These are phyloP conservation scores for Drosophila lacicola DNA, from an alignment of 2,888 invertebrate genomes.

Conservation along the genomic window DNA sequence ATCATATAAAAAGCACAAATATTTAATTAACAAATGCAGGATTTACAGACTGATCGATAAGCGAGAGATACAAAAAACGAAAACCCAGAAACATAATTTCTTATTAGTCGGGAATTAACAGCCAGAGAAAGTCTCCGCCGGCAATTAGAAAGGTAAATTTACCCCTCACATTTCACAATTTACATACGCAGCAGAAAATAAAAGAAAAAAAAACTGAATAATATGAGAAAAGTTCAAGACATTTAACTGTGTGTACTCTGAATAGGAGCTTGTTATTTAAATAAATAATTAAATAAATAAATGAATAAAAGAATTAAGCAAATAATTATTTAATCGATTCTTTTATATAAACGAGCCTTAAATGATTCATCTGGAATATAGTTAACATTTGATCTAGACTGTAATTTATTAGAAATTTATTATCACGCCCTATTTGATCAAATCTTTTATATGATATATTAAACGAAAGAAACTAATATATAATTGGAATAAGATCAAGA, in stretches of 20 bases:
- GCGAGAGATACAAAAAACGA: neutral
- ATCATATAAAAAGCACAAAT: slow-evolving; percentile 17
- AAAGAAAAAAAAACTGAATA: neutral
- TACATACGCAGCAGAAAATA: slow-evolving; percentile 2
- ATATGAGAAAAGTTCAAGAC: neutral
- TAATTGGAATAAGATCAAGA: no score
- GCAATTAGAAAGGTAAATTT: slow-evolving; percentile 50
- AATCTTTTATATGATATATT: no score
- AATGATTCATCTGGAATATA: neutral
- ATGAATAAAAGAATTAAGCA: neutral
- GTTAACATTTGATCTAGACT: neutral
- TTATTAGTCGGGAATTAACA: slow-evolving; percentile 24
- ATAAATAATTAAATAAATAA: no score
- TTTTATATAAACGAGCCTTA: neutral
- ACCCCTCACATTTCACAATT: slow-evolving; percentile 22
- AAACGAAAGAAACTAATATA: no score
- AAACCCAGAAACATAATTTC: slow-evolving; percentile 14
- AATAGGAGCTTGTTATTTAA: neutral
- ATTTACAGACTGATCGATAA: neutral
- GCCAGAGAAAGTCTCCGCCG: slow-evolving; percentile 38
- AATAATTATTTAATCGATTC: neutral
- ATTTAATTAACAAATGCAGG: slow-evolving; percentile 12
- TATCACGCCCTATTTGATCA: no score
- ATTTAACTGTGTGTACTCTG: neutral
- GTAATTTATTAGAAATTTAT: neutral